Conservation (phyloP, 2,888 invertebrate genomes). For the Tipula confusa region DNA sequence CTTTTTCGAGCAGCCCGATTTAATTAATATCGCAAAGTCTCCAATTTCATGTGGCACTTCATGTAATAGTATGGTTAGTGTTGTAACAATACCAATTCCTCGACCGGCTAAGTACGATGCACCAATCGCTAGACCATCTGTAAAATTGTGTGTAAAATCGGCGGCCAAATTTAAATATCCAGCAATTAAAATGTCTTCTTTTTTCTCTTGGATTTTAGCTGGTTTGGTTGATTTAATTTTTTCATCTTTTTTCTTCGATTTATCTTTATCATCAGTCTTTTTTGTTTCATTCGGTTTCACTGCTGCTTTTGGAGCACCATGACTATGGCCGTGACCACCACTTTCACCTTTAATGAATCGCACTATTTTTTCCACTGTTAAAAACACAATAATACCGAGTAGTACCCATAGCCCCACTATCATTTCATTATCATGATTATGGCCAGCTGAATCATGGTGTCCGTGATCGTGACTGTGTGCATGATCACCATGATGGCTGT, state of each 20-base stretch:
- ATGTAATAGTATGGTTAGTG: slow-evolving; percentile 92
- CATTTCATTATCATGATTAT: slow-evolving; percentile 69
- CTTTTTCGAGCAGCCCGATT: slow-evolving; percentile 88
- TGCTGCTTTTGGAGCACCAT: slow-evolving; percentile 46
- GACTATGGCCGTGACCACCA: slow-evolving; percentile 74
- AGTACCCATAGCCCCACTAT: slow-evolving; percentile 92
- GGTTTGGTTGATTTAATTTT: slow-evolving; percentile 46
- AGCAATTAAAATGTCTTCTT: slow-evolving; percentile 67
- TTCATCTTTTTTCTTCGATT: slow-evolving; percentile 43
- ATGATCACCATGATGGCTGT: slow-evolving; percentile 49
- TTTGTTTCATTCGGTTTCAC: slow-evolving; percentile 39
- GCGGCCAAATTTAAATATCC: slow-evolving; percentile 95
- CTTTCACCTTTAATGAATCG: slow-evolving; percentile 79
- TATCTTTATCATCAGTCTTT: slow-evolving; percentile 38
- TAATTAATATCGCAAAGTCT: slow-evolving; percentile 97
- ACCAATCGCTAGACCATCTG: slow-evolving; percentile 98
- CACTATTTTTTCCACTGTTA: slow-evolving; percentile 90
- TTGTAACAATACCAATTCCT: slow-evolving; percentile 82
- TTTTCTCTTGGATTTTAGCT: slow-evolving; percentile 49
- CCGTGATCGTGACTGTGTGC: slow-evolving; percentile 46
- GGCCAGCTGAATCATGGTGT: slow-evolving; percentile 53
- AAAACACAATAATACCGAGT: slow-evolving; percentile 85
- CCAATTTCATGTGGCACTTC: slow-evolving; percentile 99
- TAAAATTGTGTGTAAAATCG: slow-evolving; percentile 98
- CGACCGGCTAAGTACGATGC: slow-evolving; percentile 93